Base-by-base conservation (phyloP, 2,797 vertebrate species). In the Cossypha caffra region DNA sequence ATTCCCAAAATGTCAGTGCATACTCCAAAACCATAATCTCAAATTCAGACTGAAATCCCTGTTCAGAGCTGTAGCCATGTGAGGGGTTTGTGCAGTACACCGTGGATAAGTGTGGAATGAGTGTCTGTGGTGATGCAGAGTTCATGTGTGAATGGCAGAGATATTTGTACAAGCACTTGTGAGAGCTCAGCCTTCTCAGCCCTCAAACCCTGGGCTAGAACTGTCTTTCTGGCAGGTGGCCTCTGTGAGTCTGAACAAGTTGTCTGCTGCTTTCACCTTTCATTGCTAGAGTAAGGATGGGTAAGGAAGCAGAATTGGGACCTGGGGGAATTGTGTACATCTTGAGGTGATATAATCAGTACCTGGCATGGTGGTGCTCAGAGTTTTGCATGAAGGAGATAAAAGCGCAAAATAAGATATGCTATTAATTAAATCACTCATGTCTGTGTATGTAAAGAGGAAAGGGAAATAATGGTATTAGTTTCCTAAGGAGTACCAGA, bases 151-250 rank as follows among this genome's bases (percentile, higher is more conserved):
- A 66, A 19, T 13, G 31, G 37, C 50, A 64, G 31, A 76, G 33
- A 8, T n/a, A 31, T 6, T 54, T 52, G 16, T 12, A 11, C 0
- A 2, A 73, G 42, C 37, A 7, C 13, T 45, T 63, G 20, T 7
- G 26, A 43, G 66, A 85, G 45, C 9, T 4, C 25, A 63, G 5
- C 25, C 35, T 23, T 33, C 37, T n/a, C 0, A 0, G 31, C 62
- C 38, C 0, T 0, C 37, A 55, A 12, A 31, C 18, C 13, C 67
- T 72, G 85, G n/a, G 16, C 42, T 64, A 45, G 33, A 90, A 15
- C 35, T 61, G 51, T 54, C 11, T 9, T 47, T 23, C 40, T 73
- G 38, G 3, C 31, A 55, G 20, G 13, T 61, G n/a, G 21, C 20
- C 23, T 73, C 51, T 59, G 0, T 4, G 12, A 59, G 26, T 54